Evolutionary conservation across 2,797 vertebrate species (phyloP).

Genomic region (Lepus townsendii): DNA sequence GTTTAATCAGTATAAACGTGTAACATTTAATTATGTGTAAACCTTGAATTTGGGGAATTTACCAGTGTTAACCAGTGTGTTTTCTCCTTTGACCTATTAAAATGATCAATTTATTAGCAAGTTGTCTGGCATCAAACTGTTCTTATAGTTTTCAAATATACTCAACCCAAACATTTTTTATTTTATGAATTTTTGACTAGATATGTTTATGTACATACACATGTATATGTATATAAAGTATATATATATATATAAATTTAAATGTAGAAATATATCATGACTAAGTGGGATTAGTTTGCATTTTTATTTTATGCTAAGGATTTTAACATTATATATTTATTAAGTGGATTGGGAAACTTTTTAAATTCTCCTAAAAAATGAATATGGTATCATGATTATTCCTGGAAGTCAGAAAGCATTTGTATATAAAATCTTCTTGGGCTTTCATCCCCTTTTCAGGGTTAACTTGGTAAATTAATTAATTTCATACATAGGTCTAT

Average conservation of each 20-base stretch:
- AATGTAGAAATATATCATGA: background rate
- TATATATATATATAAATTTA: background rate
- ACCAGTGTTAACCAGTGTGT: background rate
- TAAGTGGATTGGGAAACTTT: background rate
- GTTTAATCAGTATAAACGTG: background rate
- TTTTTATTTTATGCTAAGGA: constrained; percentile 27
- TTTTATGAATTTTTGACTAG: background rate
- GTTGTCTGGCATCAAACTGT: constrained; percentile 31
- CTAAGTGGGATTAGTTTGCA: background rate
- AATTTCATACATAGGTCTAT: background rate
- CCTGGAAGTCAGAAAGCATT: background rate
- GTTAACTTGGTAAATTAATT: background rate
- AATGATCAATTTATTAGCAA: background rate
- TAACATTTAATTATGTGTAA: constrained; percentile 12
- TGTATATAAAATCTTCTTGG: background rate
- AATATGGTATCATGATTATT: background rate
- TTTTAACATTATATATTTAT: background rate
- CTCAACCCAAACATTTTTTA: background rate
- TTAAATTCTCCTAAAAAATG: background rate
- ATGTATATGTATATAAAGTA: background rate
- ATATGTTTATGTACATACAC: background rate
- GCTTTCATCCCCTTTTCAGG: background rate
- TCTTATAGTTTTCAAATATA: background rate
- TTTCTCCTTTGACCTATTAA: constrained; percentile 35
- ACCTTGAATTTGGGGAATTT: background rate